Evolutionary conservation across 2,888 invertebrate genomes (phyloP).

Genomic region (Dioctria linearis): DNA sequence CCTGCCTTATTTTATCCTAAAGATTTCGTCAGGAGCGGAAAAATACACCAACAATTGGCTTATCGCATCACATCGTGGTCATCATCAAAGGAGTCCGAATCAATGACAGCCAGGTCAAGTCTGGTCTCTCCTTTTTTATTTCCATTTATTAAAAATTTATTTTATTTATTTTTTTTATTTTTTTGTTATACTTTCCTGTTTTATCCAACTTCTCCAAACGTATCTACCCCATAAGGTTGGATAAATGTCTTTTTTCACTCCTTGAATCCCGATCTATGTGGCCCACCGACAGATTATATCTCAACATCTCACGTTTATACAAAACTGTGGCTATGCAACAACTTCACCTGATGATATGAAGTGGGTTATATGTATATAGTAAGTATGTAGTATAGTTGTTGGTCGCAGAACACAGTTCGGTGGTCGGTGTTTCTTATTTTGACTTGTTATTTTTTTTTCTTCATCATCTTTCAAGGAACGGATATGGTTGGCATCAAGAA

Average conservation of each 20-base stretch:
- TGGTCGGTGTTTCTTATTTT: constrained; percentile 29
- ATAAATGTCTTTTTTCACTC: constrained; percentile 52
- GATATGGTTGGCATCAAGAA: constrained; percentile 23
- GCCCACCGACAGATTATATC: constrained; percentile 52
- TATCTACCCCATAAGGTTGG: constrained; percentile 45
- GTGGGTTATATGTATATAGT: constrained; percentile 23
- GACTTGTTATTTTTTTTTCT: constrained; percentile 6
- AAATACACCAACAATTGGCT: not conserved
- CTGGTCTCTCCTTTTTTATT: constrained; percentile 27
- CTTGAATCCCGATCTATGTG: constrained; percentile 25
- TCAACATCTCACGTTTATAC: constrained; percentile 52
- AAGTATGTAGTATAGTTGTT: too few relatives aligned
- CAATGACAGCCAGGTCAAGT: constrained; percentile 44
- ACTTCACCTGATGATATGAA: not conserved
- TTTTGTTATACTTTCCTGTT: constrained; percentile 9
- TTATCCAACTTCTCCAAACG: constrained; percentile 47
- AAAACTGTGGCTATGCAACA: constrained; percentile 18
- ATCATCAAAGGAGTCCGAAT: constrained; percentile 53
- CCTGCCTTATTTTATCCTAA: not conserved
- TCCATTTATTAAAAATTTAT: constrained; percentile 41
- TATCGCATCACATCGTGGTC: constrained; percentile 1
- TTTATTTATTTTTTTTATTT: constrained; percentile 24
- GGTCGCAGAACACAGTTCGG: too few relatives aligned
- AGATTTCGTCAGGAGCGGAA: not conserved
- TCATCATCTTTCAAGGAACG: constrained; percentile 39